These are phyloP conservation scores for Henricia sp. DNA, from an alignment of 53 echinoderm and acorn worm species.

Conservation along the genomic window DNA sequence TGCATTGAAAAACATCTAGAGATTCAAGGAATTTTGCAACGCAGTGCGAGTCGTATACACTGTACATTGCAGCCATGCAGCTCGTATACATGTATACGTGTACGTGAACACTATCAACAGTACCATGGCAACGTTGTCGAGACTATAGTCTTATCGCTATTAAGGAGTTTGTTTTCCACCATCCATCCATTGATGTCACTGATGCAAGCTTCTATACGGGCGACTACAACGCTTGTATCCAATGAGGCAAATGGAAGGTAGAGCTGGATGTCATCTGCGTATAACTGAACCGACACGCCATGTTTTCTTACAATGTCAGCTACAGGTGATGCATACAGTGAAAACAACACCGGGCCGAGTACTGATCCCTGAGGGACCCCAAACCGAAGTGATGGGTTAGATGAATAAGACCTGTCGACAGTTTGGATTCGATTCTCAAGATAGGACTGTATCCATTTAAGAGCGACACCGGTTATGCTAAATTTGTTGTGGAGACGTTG, in stretches of 20 bases:
- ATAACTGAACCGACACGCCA: background rate
- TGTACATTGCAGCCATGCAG: too few species aligned
- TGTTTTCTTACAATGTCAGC: background rate
- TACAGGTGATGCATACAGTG: background rate
- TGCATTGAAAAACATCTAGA: too few species aligned
- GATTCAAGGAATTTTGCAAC: too few species aligned
- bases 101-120: too few species aligned
- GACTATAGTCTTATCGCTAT: conserved; percentile 1
- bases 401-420: background rate
- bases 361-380: conserved; percentile 33
- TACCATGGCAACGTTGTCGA: too few species aligned
- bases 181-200: conserved; percentile 12
- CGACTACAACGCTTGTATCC: background rate
- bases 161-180: conserved; percentile 15
- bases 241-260: background rate
- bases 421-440: too few species aligned
- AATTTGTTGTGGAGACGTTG: too few species aligned
- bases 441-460: too few species aligned
- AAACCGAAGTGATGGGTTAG: background rate
- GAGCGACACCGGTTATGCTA: too few species aligned
- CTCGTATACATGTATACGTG: too few species aligned
- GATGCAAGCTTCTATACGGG: background rate
- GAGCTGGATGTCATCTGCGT: too few species aligned
- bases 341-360: conserved; percentile 16
- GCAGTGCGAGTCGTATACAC: too few species aligned